Conservation (phyloP, 2,797 vertebrate genomes). For the Huso huso region DNA sequence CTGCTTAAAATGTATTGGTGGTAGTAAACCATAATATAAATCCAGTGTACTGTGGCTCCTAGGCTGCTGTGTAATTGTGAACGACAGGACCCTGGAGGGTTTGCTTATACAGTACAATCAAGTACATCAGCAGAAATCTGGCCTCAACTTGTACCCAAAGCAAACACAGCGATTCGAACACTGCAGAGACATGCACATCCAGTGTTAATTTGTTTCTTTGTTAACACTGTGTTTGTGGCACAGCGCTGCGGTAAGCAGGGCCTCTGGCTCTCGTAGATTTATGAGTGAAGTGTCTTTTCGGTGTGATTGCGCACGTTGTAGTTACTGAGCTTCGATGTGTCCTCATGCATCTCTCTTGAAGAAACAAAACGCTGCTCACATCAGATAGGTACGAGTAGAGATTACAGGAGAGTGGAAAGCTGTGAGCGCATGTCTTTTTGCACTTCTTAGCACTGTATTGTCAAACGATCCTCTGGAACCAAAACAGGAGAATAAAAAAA, state of each 20-base stretch:
- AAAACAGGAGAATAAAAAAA: slow-evolving; percentile 6
- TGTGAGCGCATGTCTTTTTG: slow-evolving; percentile 5
- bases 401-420: slow-evolving; percentile 23
- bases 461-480: slow-evolving; percentile 22
- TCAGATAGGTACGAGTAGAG: slow-evolving; percentile 30
- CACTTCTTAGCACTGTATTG: slow-evolving; percentile 33
- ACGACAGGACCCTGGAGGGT: slow-evolving; percentile 12
- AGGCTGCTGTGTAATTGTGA: background rate
- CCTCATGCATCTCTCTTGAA: slow-evolving; percentile 42
- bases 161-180: slow-evolving; percentile 6
- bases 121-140: slow-evolving; percentile 23
- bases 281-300: slow-evolving; percentile 33
- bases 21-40: slow-evolving; percentile 24
- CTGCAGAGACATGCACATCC: background rate
- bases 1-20: slow-evolving; percentile 22
- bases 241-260: slow-evolving; percentile 17
- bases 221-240: slow-evolving; percentile 19
- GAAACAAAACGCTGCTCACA: slow-evolving; percentile 46
- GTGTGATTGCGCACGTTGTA: no score
- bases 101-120: slow-evolving; percentile 27
- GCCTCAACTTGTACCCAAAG: slow-evolving; percentile 2
- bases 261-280: slow-evolving; percentile 4
- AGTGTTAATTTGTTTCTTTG: background rate
- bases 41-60: slow-evolving; percentile 4
- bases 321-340: slow-evolving; percentile 45